Base-by-base conservation (phyloP, 2,113 vertebrate species). In the Rousettus leschenaultii region DNA sequence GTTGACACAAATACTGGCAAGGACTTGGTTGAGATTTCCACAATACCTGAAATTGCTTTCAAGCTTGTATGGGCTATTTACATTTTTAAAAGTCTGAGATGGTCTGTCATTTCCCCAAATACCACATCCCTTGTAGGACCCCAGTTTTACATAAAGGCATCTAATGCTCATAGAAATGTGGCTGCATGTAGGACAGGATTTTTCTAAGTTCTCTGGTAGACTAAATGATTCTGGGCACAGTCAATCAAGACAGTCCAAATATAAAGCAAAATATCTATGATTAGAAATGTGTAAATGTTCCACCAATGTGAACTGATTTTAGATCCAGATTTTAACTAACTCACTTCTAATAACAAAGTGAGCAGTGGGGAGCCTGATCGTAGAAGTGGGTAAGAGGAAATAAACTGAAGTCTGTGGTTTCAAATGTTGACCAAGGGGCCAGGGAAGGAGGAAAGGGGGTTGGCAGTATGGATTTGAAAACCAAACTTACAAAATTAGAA, bases 71-170 rank as follows among this genome's bases (percentile, higher is more conserved):
- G 63, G 35, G 21, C 84, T 96, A 97, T 96, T 63, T 91, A 86
- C 14, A 85, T 84, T 57, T 21, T 28, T 26, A 21, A 33, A 94
- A 97, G 22, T 89, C 74, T 96, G 51, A 91, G 93, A 63, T 82
- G 12, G 13, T 55, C 65, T 92, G 40, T 86, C 80, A 96, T 98
- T 98, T 97, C 96, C 95, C 94, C 97, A 89, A 95, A 78, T 93
- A 88, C 0, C 33, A 2, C 16, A 70, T 35, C 59, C 91, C 53
- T 40, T 33, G 51, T 66, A 88, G 82, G 93, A 95, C 57, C 7
- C 86, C 89, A 68, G 95, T 94, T 94, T 97, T 94, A 40, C 48
- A 63, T 89, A 82, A 93, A 86, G 91, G 59, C 43, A 91, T 93
- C 94, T 86, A 68, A 78, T 92, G 86, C 79, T 96, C 95, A 91